Evolutionary conservation across 2,113 vertebrate genomes (phyloP).

Genomic region (Atractosteus spatula): DNA sequence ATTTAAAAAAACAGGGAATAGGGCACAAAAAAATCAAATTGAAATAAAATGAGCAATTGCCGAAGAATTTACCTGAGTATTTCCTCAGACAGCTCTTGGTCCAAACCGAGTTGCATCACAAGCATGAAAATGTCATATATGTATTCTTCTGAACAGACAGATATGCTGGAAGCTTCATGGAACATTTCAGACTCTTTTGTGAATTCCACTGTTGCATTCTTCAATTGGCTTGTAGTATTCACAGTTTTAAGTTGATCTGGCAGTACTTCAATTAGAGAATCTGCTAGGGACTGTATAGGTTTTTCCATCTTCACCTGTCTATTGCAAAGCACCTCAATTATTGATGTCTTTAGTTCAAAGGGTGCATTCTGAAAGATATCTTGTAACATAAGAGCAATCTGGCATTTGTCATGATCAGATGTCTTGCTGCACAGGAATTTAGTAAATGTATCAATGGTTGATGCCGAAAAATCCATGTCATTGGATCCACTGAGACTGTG

Average conservation of each 20-base stretch:
- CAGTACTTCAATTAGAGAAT: slow-evolving; percentile 5
- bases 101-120: not conserved
- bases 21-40: not conserved
- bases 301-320: not conserved
- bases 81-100: not conserved
- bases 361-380: not conserved
- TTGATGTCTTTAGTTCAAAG: not conserved
- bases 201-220: slow-evolving; percentile 5
- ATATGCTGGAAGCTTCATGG: not conserved
- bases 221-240: not conserved
- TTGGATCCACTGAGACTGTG: slow-evolving; percentile 6
- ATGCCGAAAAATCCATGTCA: too few relatives aligned
- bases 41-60: not conserved
- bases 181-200: slow-evolving; percentile 9
- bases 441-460: too few relatives aligned
- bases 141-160: not conserved
- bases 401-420: not conserved
- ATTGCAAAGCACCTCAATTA: not conserved
- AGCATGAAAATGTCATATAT: not conserved
- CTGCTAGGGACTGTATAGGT: not conserved
- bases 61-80: not conserved
- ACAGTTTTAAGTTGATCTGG: not conserved
- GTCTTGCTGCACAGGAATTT: not conserved
- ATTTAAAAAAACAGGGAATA: not conserved
- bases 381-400: not conserved